A percentile compares a stretch with the other conserved stretches of the same genome.
Conservation (phyloP, 2,888 invertebrate genomes). For the Rhynchonema sp. region DNA sequence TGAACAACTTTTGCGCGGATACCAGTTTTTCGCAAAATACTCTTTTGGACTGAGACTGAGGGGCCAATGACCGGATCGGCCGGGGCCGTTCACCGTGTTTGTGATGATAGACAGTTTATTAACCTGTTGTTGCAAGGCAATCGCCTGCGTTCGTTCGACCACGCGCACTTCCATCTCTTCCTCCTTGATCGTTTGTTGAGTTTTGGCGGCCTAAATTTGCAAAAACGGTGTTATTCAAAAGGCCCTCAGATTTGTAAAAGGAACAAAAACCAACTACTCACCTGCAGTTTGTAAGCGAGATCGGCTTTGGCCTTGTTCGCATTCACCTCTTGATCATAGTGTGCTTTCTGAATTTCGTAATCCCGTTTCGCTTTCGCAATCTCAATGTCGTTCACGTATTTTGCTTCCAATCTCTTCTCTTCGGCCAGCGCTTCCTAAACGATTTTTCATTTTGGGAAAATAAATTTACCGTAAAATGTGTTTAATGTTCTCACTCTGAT, state of each 20-base stretch:
- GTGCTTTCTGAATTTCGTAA: constrained; percentile 87
- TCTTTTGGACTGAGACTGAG: neutral
- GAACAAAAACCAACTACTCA: constrained; percentile 9
- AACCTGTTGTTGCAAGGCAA: constrained; percentile 58
- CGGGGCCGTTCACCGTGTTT: no score
- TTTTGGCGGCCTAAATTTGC: no score
- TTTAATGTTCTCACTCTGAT: constrained; percentile 1
- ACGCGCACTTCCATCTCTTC: constrained; percentile 27
- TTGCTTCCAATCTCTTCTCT: constrained; percentile 80
- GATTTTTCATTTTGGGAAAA: no score
- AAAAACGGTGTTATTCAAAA: no score
- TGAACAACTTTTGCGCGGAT: no score
- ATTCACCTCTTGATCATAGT: constrained; percentile 88
- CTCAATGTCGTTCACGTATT: constrained; percentile 83
- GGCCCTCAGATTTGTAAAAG: neutral
- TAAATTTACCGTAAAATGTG: no score
- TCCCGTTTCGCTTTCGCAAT: constrained; percentile 89
- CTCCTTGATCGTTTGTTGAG: no score
- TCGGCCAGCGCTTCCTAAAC: constrained; percentile 69
- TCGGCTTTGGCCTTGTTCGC: constrained; percentile 48
- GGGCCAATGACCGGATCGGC: no score
- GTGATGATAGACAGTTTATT: no score
- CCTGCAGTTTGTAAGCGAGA: constrained; percentile 31
- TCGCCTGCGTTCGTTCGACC: constrained; percentile 74
- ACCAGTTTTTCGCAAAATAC: no score